Base-by-base conservation (phyloP, 2,113 vertebrate species). In the Syrmaticus mikado region DNA sequence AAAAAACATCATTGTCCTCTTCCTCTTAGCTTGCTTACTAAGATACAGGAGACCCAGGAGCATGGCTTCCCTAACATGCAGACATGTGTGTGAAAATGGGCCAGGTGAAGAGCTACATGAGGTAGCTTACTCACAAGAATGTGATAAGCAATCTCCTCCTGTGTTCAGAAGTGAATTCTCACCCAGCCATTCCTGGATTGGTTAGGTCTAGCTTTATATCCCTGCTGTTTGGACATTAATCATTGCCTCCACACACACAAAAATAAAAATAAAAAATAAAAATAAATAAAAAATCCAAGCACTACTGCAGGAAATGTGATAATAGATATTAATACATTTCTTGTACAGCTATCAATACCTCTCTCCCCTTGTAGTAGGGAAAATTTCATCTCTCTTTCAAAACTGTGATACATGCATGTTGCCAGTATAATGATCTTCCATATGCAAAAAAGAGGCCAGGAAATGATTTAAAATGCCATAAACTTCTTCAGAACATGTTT, bases 401-500 rank as follows among this genome's bases (percentile, higher is more conserved):
- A 96, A 92, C 12, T n/a, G 36, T 84, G 85, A 91, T 87, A 53
- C 48, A 83, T 82, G 34, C 32, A 87, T 52, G 77, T 85, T 91
- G 38, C 64, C 53, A 89, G 65, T 89, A 91, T 92, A 96, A 96
- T 81, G 67, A 93, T 94, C 75, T 85, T 74, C 80, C 79, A 73
- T 66, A 21, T 71, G 74, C 79, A 92, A 95, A 93, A 94, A 90
- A 43, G 81, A 95, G 67, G 38, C 81, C 84, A 91, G 66, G 82
- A 96, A 95, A 96, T 91, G 21, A 96, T 96, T 97, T 95, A 82
- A 96, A 96, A 96, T 95, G 84, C 87, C 78, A 93, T 96, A 97
- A 96, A 94, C 75, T 90, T 93, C 62, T 82, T 87, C 89, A 85
- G 80, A 96, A 94, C 94, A 83, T 82, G 67, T 95, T 96, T 97